Base-by-base conservation (phyloP, 2,113 vertebrate genomes). In the Sturnira hondurensis region DNA sequence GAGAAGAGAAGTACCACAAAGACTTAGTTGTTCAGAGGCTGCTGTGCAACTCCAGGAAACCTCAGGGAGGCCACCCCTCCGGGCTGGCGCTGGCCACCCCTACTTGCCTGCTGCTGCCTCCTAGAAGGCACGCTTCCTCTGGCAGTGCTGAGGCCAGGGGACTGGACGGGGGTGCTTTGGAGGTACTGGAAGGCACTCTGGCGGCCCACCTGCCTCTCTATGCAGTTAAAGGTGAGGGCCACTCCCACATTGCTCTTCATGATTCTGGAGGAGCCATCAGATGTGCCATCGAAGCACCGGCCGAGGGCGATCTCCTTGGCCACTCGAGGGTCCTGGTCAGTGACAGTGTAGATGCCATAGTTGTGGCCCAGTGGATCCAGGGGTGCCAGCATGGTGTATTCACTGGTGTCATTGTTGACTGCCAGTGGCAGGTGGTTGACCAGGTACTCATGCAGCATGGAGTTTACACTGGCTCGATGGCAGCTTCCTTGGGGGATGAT, bases 341-440 rank as follows among this genome's bases (percentile, higher is more conserved):
- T 99, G 85, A 99, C 99, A 0, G 99, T 99, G 92, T 99, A 99
- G 97, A 99, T 99, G 31, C 99, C 99, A 0, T 99, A 99, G 98
- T 99, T 99, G 95, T 99, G 99, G 33, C 99, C 99, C 54, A 99
- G 98, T 0, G 99, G 99, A 74, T 99, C 99, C 0, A 99, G 98
- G 36, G 99, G 99, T 0, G 99, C 99, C 74, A 99, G 98, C 99
- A 99, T 99, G 1, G 99, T 99, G 94, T 99, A 99, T 97, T 99
- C 99, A 0, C 99, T 99, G 96, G 99, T 99, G 97, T 99, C 99
- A 0, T 99, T 99, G 98, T 99, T 99, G 50, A 99, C 99, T 0
- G 99, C 99, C 81, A 99, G 98, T 3, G 99, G 99, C 52, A 99
- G 98, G 81, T 99, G 99, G 97, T 99, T 99, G 83, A 99, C 99